Percentiles rank a stretch among this genome's conserved stretches.
phyloP scores from a whole-genome alignment of 2,888 invertebrate species.

The Xanthorhoe designata region DNA sequence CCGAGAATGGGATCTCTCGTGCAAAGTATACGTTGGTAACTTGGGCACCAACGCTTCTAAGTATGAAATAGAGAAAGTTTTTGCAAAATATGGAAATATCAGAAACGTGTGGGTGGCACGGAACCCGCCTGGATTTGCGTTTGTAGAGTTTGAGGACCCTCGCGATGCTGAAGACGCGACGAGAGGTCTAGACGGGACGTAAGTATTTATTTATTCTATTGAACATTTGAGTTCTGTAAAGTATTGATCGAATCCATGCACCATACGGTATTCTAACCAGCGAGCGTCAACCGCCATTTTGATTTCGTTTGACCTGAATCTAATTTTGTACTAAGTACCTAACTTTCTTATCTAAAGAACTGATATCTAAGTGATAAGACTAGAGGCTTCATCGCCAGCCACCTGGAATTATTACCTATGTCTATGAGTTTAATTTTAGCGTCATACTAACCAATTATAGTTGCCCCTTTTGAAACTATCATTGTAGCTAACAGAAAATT shows the following conservation, averaged over 20 bases:
- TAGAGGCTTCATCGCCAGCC: too few species aligned
- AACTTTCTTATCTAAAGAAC: conserved; percentile 11
- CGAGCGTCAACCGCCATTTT: conserved; percentile 43
- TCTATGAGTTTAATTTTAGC: too few species aligned
- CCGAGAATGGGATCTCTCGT: conserved; percentile 93
- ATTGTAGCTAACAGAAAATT: too few species aligned
- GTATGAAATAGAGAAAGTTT: conserved; percentile 94
- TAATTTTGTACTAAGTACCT: neutral
- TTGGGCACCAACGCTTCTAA: conserved; percentile 96
- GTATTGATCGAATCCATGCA: conserved; percentile 6
- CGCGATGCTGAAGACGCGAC: conserved; percentile 95
- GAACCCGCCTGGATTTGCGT: conserved; percentile 96
- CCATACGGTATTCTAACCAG: neutral
- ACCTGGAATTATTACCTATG: too few species aligned
- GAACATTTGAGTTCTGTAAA: neutral
- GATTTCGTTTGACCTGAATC: conserved; percentile 30
- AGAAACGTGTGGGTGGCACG: conserved; percentile 97
- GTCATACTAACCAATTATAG: too few species aligned
- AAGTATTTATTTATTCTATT: conserved; percentile 59
- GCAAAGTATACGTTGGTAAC: conserved; percentile 97
- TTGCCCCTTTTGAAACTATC: too few species aligned
- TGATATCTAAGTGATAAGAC: too few species aligned
- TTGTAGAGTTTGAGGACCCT: conserved; percentile 95
- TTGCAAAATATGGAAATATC: conserved; percentile 94
- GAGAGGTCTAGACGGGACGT: conserved; percentile 91